phyloP scores from a whole-genome alignment of 2,888 invertebrate genomes.

The Drosophila helvetica region DNA sequence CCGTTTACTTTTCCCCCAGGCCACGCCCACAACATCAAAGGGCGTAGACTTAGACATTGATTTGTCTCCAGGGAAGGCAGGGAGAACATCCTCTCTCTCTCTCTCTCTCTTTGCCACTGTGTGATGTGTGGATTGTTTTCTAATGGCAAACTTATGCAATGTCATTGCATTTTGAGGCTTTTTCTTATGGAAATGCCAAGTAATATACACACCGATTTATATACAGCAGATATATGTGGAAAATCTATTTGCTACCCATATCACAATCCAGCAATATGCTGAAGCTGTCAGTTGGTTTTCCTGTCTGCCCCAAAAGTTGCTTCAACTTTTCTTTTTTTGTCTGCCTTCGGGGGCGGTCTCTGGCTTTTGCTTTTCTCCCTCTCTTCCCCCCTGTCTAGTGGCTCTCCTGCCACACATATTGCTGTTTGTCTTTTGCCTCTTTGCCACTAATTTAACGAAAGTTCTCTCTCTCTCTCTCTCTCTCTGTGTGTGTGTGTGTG shows the following conservation, averaged over 20 bases:
- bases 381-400: not conserved
- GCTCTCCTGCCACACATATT: conserved; percentile 13
- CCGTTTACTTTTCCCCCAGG: conserved; percentile 34
- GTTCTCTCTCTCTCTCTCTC: not conserved
- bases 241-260: conserved; percentile 24
- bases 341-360: conserved; percentile 27
- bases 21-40: conserved; percentile 45
- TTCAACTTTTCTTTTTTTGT: conserved; percentile 37
- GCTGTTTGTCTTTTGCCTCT: conserved; percentile 63
- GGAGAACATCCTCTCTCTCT: not conserved
- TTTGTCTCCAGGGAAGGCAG: conserved; percentile 20
- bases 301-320: conserved; percentile 24
- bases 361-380: conserved; percentile 26
- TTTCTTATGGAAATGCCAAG: conserved; percentile 45
- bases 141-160: conserved; percentile 54
- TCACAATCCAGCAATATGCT: conserved; percentile 65
- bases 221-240: not conserved
- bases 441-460: conserved; percentile 51
- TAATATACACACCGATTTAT: not conserved
- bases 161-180: conserved; percentile 41
- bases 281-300: conserved; percentile 53
- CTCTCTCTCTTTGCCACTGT: not conserved
- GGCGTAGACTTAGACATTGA: conserved; percentile 39
- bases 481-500: conserved; percentile 2
- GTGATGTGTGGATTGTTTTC: conserved; percentile 17